Evolutionary conservation across 2,797 vertebrate species (phyloP).

Genomic region (Coracias cyanogaster): DNA sequence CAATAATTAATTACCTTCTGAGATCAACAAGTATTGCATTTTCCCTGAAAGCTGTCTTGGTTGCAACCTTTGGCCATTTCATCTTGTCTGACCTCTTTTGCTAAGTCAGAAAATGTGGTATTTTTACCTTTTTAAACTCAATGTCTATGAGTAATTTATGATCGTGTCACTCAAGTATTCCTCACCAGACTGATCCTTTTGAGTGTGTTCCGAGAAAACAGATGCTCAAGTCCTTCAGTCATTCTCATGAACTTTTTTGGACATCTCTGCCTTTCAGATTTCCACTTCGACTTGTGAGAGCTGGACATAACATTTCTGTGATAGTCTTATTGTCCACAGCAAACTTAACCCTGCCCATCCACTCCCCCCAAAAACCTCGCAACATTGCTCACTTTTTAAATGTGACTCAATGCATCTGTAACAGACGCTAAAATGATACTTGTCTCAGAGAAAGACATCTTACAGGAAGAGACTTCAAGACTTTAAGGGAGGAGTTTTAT

Average conservation of each 20-base stretch:
- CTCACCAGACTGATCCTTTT: not conserved
- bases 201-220: not conserved
- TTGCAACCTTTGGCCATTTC: not conserved
- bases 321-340: not conserved
- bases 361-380: not conserved
- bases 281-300: not conserved
- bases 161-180: not conserved
- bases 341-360: not conserved
- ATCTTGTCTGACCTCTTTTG: not conserved
- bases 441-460: not conserved
- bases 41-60: not conserved
- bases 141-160: not conserved
- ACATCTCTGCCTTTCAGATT: not conserved
- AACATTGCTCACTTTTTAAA: not conserved
- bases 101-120: not conserved
- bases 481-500: not conserved
- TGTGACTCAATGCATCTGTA: not conserved
- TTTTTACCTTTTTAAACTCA: not conserved
- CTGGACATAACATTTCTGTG: not conserved
- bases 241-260: not conserved
- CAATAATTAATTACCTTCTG: not conserved
- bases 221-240: not conserved
- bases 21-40: not conserved
- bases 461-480: not conserved
- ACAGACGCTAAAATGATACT: not conserved